Evolutionary conservation across 1,140 invertebrate genomes (phyloP).

Genomic region (Nilaparvata lugens): DNA sequence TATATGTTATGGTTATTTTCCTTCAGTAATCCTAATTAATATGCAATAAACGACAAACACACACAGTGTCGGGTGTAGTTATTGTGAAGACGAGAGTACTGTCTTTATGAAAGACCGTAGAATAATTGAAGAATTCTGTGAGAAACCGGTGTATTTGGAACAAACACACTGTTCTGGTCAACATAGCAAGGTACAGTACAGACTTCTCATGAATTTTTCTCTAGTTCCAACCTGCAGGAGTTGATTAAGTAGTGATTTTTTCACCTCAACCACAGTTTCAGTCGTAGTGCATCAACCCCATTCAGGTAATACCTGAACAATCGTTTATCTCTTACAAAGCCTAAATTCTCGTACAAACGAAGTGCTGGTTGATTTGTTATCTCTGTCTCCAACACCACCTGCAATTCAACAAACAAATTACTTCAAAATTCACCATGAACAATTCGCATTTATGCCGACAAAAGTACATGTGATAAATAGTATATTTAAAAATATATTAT

Average conservation of each 20-base stretch:
- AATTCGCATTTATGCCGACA: too few species aligned
- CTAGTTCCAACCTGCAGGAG: too few species aligned
- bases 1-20: too few species aligned
- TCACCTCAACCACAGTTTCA: slow-evolving; percentile 97
- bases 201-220: neutral
- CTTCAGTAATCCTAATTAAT: too few species aligned
- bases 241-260: slow-evolving; percentile 26
- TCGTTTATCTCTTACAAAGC: slow-evolving; percentile 96
- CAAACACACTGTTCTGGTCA: too few species aligned
- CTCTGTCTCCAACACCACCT: slow-evolving; percentile 95
- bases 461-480: too few species aligned
- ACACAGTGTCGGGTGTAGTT: too few species aligned
- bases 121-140: too few species aligned
- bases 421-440: neutral
- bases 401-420: slow-evolving; percentile 17
- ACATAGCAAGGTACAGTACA: neutral
- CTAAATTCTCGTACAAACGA: slow-evolving; percentile 92
- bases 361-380: slow-evolving; percentile 95
- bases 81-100: too few species aligned
- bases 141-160: too few species aligned
- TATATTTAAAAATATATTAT: neutral
- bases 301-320: slow-evolving; percentile 98
- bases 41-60: too few species aligned
- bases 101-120: too few species aligned
- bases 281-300: slow-evolving; percentile 92